Evolutionary conservation across 2,113 vertebrate genomes (phyloP).

Genomic region (Balaenoptera acutorostrata): DNA sequence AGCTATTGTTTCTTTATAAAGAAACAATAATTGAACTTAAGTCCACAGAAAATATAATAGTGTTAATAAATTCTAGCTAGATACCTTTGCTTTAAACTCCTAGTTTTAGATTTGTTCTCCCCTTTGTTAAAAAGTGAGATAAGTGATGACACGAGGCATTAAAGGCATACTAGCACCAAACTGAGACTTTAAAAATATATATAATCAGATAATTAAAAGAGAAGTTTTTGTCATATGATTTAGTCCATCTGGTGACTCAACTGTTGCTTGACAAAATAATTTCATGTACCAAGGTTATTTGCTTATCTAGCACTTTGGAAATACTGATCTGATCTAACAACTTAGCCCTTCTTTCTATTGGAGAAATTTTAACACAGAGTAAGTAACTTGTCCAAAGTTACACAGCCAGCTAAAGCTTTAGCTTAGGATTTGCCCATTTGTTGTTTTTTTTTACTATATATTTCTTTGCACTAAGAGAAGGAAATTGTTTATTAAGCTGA

Average conservation of each 20-base stretch:
- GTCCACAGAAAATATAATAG: neutral
- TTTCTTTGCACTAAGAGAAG: constrained; percentile 1
- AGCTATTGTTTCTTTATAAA: neutral
- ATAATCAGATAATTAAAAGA: neutral
- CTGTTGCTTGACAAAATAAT: neutral
- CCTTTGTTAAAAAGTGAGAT: neutral
- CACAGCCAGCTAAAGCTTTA: neutral
- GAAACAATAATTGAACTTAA: neutral
- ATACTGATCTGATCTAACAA: neutral
- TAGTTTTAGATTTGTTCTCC: neutral
- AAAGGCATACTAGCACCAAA: neutral
- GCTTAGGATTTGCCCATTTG: neutral
- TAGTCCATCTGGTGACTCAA: neutral
- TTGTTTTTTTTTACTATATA: neutral
- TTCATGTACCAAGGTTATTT: neutral
- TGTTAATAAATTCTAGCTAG: neutral
- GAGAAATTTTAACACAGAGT: neutral
- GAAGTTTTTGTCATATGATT: neutral
- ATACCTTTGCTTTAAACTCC: neutral
- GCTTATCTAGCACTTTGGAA: neutral
- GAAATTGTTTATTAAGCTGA: neutral
- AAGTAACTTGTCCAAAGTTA: neutral
- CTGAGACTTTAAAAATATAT: neutral
- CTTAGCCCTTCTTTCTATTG: neutral
- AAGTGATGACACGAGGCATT: neutral